Evolutionary conservation across 2,797 vertebrate species (phyloP).

Genomic region (Anguilla obscura): DNA sequence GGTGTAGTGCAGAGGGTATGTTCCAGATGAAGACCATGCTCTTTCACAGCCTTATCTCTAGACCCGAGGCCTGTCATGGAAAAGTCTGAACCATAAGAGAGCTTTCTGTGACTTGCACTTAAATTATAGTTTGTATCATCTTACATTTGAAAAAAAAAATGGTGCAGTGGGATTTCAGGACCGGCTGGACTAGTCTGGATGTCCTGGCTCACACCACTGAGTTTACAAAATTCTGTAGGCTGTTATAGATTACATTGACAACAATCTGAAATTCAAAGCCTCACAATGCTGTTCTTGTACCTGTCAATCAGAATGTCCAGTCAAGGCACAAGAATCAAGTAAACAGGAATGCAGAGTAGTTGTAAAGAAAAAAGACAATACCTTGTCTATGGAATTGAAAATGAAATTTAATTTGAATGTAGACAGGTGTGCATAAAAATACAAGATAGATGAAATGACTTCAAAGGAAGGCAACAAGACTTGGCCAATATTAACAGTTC

Average conservation of each 20-base stretch:
- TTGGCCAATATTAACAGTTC: constrained; percentile 37
- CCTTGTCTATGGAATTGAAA: constrained; percentile 60
- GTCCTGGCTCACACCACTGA: not conserved
- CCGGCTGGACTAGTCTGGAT: not conserved
- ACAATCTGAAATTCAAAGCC: too few species aligned
- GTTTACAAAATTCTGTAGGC: not conserved
- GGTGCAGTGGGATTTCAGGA: not conserved
- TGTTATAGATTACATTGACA: not conserved
- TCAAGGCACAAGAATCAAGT: not conserved
- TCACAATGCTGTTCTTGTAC: too few species aligned
- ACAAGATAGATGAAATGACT: constrained; percentile 47
- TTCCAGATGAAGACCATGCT: too few species aligned
- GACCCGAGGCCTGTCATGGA: too few species aligned
- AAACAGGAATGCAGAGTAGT: not conserved
- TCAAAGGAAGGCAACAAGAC: constrained; percentile 62
- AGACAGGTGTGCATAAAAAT: constrained; percentile 51
- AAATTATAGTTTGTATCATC: too few species aligned
- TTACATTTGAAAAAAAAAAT: too few species aligned
- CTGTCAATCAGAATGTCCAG: too few species aligned
- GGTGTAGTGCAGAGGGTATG: too few species aligned
- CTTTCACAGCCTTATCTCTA: too few species aligned
- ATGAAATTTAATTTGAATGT: constrained; percentile 50
- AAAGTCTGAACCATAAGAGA: too few species aligned
- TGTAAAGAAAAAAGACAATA: constrained; percentile 24
- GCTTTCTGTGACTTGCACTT: too few species aligned